A percentile compares a stretch with the other conserved stretches of the same genome.
Conservation (phyloP, 2,888 invertebrate species). For the Pristionchus exspectatus region DNA sequence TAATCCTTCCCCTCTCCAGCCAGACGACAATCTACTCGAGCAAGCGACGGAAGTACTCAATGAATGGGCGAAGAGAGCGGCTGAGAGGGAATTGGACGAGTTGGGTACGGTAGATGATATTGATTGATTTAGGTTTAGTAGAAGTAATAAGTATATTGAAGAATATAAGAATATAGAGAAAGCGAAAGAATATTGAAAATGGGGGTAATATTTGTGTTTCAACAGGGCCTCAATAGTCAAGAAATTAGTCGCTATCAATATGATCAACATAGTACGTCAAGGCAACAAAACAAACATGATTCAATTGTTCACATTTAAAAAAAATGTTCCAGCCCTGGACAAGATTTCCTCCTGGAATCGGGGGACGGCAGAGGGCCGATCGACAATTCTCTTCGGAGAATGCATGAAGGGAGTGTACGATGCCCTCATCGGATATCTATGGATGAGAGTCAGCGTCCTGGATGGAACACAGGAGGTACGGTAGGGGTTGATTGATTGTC, state of each 20-base stretch:
- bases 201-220: too few relatives aligned
- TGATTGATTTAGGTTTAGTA: background rate
- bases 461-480: constrained; percentile 14
- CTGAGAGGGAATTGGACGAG: constrained; percentile 49
- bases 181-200: too few relatives aligned
- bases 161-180: too few relatives aligned
- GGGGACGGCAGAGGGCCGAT: constrained; percentile 38
- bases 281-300: too few relatives aligned
- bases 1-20: background rate
- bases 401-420: constrained; percentile 61
- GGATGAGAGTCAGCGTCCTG: constrained; percentile 62
- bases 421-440: constrained; percentile 66
- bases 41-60: constrained; percentile 39
- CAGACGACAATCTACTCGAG: constrained; percentile 19
- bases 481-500: background rate
- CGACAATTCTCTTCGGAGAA: constrained; percentile 25
- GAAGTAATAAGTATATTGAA: too few relatives aligned
- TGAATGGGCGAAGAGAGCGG: constrained; percentile 53
- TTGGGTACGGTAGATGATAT: constrained; percentile 51
- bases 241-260: too few relatives aligned
- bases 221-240: too few relatives aligned
- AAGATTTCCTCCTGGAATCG: constrained; percentile 63
- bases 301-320: too few relatives aligned
- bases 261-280: too few relatives aligned
- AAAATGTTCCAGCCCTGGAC: constrained; percentile 59